A percentile compares a stretch with the other conserved stretches of the same genome.
Evolutionary conservation across 1,140 invertebrate genomes (phyloP).

Genomic region (Muscidifurax raptorellus): DNA sequence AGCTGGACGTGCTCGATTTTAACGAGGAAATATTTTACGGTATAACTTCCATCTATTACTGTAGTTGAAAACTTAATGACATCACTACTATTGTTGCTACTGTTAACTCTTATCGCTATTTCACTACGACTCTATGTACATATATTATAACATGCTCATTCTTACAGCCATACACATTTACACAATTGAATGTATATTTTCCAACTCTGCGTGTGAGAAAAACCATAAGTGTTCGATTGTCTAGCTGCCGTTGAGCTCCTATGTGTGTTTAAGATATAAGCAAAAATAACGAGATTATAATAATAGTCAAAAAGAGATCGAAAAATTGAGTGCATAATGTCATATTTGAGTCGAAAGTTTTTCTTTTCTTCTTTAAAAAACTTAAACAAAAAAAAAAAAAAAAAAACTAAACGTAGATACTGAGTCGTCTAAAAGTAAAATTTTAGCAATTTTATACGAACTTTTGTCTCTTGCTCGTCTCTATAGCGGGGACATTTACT

Average conservation of each 20-base stretch:
- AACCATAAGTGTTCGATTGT: constrained; percentile 74
- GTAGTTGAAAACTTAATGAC: constrained; percentile 36
- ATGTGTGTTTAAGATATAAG: constrained; percentile 57
- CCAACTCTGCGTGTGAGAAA: constrained; percentile 57
- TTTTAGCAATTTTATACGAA: constrained; percentile 72
- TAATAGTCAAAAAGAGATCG: constrained; percentile 18
- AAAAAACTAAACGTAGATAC: constrained; percentile 47
- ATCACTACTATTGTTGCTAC: constrained; percentile 29
- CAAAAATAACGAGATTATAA: constrained; percentile 40
- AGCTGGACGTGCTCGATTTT: constrained; percentile 16
- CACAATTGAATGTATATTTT: constrained; percentile 58
- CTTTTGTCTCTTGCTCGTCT: constrained; percentile 66
- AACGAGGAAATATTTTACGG: constrained; percentile 16
- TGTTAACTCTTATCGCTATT: constrained; percentile 59
- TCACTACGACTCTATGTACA: constrained; percentile 61
- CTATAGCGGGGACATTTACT: constrained; percentile 50
- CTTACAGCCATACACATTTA: constrained; percentile 51
- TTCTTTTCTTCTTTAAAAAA: constrained; percentile 41
- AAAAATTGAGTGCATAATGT: constrained; percentile 25
- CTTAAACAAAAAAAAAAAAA: constrained; percentile 19
- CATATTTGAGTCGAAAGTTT: constrained; percentile 46
- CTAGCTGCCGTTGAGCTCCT: constrained; percentile 70
- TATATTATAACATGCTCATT: constrained; percentile 56
- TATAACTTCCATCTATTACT: constrained; percentile 42
- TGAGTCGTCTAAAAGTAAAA: constrained; percentile 66